These are phyloP conservation scores for Flabesymbios commensalis DNA, from an alignment of 2,888 invertebrate species.

Conservation along the genomic window DNA sequence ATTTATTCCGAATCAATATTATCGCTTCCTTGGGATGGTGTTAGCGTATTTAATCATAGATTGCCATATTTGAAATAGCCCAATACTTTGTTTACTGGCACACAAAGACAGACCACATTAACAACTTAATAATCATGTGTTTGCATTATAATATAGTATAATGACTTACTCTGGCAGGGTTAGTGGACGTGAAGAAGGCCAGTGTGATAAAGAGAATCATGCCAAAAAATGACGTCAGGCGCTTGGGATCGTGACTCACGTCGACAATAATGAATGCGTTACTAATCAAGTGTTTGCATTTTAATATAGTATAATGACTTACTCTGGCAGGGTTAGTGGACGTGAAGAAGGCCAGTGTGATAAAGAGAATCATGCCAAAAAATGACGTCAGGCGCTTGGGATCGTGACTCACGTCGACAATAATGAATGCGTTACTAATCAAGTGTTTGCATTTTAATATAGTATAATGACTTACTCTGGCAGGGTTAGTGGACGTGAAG, in stretches of 20 bases:
- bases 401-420: constrained; percentile 39
- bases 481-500: constrained; percentile 47
- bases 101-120: too few species aligned
- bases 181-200: constrained; percentile 46
- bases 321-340: constrained; percentile 50
- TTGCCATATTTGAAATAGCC: too few species aligned
- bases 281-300: too few species aligned
- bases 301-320: too few species aligned
- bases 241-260: constrained; percentile 40
- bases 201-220: constrained; percentile 44
- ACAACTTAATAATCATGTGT: too few species aligned
- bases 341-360: constrained; percentile 46
- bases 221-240: constrained; percentile 48
- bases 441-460: too few species aligned
- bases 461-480: constrained; percentile 43
- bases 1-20: too few species aligned
- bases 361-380: constrained; percentile 45
- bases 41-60: too few species aligned
- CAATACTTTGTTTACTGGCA: too few species aligned
- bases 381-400: constrained; percentile 45
- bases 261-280: constrained; percentile 38
- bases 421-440: too few species aligned
- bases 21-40: too few species aligned
- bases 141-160: too few species aligned
- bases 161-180: constrained; percentile 47